Evolutionary conservation across 2,888 invertebrate genomes (phyloP), one percentile per base, ranked within the genome.

Genomic region (Myathropa florea): DNA sequence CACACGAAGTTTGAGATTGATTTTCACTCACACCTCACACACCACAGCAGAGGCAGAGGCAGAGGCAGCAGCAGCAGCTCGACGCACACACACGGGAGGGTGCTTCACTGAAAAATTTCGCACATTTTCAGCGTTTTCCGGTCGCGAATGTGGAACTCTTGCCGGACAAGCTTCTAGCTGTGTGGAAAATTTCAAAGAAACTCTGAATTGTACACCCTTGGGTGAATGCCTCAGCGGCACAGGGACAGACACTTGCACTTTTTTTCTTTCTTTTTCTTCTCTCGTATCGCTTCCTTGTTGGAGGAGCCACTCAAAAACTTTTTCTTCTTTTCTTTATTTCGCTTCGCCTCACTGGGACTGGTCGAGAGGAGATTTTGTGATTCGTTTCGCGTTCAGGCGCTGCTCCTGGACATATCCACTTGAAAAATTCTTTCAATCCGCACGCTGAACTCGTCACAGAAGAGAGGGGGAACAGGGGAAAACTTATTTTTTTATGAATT

Each of bases 161-260:
- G 65, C 39, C 73, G 57, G 39, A 12, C 4, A 33, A 33, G n/a
- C 12, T 72, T 60, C 24, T 57, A 24, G 18, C 65, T 28, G 12
- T 12, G 53, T 14, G 36, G 33, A 24, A 53, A 64, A 64, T 77
- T 28, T n/a, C 28, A 72, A 24, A 39, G 33, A 57, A 64, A 67
- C 71, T 72, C 18, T 63, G 28, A 57, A 65, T 59, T 57, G 64
- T 72, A 53, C 65, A 71, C 64, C 53, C 73, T 75, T 70, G 9
- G 57, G 36, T 65, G 65, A 26, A 64, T 67, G 67, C 82, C 86
- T 65, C 63, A 65, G 71, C 83, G 86, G 83, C 83, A 79, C 81
- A 83, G 78, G 21, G 79, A 83, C 86, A 86, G 83, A 82, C 83
- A 86, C 86, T 86, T 86, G 86, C 86, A 86, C 86, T 86, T 86